Conservation (phyloP, 2,888 invertebrate genomes). For the Xestobium rufovillosum region DNA sequence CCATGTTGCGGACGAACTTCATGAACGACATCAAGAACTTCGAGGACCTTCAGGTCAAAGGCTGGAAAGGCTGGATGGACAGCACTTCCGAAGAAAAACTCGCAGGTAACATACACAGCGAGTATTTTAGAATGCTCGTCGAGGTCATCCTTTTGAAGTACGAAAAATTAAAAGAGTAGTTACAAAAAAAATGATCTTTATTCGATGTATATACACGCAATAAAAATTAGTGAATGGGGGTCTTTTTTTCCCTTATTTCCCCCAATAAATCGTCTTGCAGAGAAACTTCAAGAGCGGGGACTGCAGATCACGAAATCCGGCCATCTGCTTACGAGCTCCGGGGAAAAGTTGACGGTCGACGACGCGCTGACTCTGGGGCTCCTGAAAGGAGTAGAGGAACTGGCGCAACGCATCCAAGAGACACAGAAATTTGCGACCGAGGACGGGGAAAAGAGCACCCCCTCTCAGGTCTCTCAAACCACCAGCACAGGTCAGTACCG, state of each 20-base stretch:
- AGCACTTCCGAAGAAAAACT: constrained; percentile 23
- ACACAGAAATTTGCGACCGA: background rate
- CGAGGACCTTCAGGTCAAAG: constrained; percentile 25
- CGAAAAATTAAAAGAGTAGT: no score
- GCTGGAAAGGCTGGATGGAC: no score
- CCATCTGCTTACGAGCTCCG: constrained; percentile 32
- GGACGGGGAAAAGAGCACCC: constrained; percentile 1
- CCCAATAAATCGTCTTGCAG: no score
- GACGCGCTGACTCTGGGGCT: constrained; percentile 34
- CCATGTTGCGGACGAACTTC: constrained; percentile 24
- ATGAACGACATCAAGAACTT: constrained; percentile 26
- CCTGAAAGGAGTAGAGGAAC: constrained; percentile 29
- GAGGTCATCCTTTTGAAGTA: no score
- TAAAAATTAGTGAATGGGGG: background rate
- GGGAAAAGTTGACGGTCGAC: constrained; percentile 29
- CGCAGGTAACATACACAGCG: constrained; percentile 26
- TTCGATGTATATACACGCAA: constrained; percentile 11
- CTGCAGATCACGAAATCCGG: constrained; percentile 34
- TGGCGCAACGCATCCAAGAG: background rate
- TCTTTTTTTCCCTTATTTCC: no score
- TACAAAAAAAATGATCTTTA: background rate
- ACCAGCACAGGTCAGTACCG: no score
- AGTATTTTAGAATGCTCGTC: no score
- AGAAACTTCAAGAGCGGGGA: constrained; percentile 28
- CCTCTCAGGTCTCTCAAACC: no score